Conservation (phyloP, 2,888 invertebrate genomes). For the Callinectes sapidus region DNA sequence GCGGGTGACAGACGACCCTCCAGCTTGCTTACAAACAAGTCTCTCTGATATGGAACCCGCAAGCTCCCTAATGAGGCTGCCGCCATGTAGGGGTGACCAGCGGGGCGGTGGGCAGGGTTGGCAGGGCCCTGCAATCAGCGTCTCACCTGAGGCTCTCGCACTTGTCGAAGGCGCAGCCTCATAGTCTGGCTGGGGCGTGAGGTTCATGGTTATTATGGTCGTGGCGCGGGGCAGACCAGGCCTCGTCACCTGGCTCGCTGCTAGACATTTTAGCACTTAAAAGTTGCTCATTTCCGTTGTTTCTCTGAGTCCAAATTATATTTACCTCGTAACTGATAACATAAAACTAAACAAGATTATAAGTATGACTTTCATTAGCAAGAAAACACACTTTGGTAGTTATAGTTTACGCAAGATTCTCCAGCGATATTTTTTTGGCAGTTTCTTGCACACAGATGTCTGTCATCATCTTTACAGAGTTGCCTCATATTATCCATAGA, state of each 20-base stretch:
- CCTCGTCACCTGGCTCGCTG: constrained; percentile 26
- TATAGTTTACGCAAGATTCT: neutral
- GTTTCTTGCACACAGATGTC: neutral
- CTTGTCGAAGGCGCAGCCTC: constrained; percentile 46
- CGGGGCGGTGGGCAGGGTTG: constrained; percentile 46
- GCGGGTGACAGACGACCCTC: constrained; percentile 54
- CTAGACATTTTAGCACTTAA: constrained; percentile 8
- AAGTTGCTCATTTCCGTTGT: neutral
- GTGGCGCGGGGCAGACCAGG: constrained; percentile 22
- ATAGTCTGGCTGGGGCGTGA: constrained; percentile 34
- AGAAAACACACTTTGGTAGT: neutral
- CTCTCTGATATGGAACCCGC: constrained; percentile 54
- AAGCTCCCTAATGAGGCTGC: constrained; percentile 54
- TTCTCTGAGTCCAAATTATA: neutral
- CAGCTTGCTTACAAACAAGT: constrained; percentile 57
- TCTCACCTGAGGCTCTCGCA: constrained; percentile 40
- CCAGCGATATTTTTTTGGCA: neutral
- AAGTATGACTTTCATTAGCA: constrained; percentile 22
- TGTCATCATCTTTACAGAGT: constrained; percentile 16
- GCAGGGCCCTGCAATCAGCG: constrained; percentile 57
- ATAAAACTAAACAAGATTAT: neutral
- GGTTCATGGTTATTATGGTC: constrained; percentile 21
- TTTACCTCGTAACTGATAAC: constrained; percentile 14
- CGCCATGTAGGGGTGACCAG: constrained; percentile 52
- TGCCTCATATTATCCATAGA: constrained; percentile 12